Evolutionary conservation across 2,888 invertebrate species (phyloP).

Genomic region (Crepidodera aurea): DNA sequence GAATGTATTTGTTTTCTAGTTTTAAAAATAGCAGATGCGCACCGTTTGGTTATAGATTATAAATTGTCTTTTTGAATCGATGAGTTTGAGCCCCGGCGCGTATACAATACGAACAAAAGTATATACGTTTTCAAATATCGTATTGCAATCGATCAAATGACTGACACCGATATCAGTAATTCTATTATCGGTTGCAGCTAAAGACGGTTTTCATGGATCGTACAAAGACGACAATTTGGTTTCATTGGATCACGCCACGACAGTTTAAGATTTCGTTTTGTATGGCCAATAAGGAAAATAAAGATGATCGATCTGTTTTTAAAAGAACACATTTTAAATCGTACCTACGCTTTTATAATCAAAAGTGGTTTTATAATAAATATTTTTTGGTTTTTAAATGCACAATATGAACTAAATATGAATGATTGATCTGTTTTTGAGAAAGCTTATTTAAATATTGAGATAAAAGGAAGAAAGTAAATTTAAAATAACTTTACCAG

Average conservation of each 20-base stretch:
- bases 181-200: conserved; percentile 41
- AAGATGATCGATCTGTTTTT: conserved; percentile 21
- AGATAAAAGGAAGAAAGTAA: too few species aligned
- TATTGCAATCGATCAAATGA: conserved; percentile 49
- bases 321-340: neutral
- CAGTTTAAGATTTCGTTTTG: conserved; percentile 24
- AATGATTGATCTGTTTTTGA: too few species aligned
- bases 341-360: neutral
- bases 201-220: conserved; percentile 35
- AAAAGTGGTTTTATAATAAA: too few species aligned
- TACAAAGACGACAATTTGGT: conserved; percentile 37
- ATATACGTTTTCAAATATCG: conserved; percentile 44
- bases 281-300: conserved; percentile 11
- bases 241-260: conserved; percentile 42
- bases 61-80: conserved; percentile 40
- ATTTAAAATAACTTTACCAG: too few species aligned
- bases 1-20: conserved; percentile 42
- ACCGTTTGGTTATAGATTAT: conserved; percentile 32
- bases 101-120: conserved; percentile 40
- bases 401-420: too few species aligned
- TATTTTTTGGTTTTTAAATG: too few species aligned
- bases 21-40: conserved; percentile 44
- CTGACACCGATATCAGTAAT: conserved; percentile 49
- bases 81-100: conserved; percentile 31
- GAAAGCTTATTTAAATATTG: too few species aligned